Base-by-base conservation (phyloP, 2,113 vertebrate species). In the Crocuta crocuta region DNA sequence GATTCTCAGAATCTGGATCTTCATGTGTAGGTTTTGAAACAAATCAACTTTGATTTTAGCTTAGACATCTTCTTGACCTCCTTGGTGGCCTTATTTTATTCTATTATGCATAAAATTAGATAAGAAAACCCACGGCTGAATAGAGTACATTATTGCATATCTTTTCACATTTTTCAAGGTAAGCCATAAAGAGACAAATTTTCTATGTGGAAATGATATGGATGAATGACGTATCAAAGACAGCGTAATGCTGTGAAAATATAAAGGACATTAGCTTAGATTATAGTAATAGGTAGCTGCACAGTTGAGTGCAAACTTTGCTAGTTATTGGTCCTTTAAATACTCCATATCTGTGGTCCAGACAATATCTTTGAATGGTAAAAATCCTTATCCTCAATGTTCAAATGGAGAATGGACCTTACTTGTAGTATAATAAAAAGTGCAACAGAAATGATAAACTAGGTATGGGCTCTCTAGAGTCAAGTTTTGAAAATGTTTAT, bases 1-100 rank as follows among this genome's bases (percentile, higher is more conserved):
- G 39, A 93, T 66, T 82, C 5, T 55, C 35, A 83, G n/a, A 66
- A 93, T 83, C 24, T 87, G 43, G 7, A 39, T 74, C 50, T 94
- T 82, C 3, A 45, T 19, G 66, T 73, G 5, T 45, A 82, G 24
- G 48, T 55, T 90, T 95, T 96, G 19, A 94, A 91, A 88, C 58
- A 43, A 96, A 90, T 94, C 1, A 89, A 61, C 31, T 66, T 90
- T 93, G 5, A 33, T 71, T 88, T 97, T 63, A 63, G 10, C 23
- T 95, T 68, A 58, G 12, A 35, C 0, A 0, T 39, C 15, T 61
- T 45, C 6, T 82, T 97, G 88, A 66, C 33, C 45, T 94, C 73
- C 10, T 13, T 6, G 28, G 10, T 71, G 1, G 12, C 43, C 7
- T 76, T 48, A 33, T 95, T 10, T 95, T 61, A 63, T 82, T 26